Evolutionary conservation across 2,797 vertebrate species (phyloP), one percentile per base, ranked within the genome.

Genomic region (Lophius americanus): DNA sequence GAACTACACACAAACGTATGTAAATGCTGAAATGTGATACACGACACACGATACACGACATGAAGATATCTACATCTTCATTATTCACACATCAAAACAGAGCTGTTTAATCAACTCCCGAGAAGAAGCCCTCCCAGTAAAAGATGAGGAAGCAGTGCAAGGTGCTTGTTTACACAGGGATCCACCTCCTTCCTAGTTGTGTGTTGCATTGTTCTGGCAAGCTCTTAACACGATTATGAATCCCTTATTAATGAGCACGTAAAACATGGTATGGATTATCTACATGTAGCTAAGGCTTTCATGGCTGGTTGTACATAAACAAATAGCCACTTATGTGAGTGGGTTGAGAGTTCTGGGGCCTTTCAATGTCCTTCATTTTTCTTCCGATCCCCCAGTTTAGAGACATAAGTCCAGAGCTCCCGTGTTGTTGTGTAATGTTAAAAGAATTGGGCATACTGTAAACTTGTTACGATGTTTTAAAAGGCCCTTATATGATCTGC

Each of bases 401-500:
- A 75, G 69, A 59, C 73, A 74, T 41, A 13, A 50, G 36, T 61
- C 77, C 80, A 78, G 68, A 36, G 58, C 71, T 78, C 79, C 73
- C 73, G 68, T 67, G 61, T 78, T 23, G 23, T 23, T 23, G 23
- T 64, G 48, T 64, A 85, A 90, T 85, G 76, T 88, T 85, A 85
- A 90, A 90, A 85, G 68, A 88, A 88, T 88, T 81, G 85, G 79
- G 73, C 79, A 82, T 67, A 75, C 81, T 82, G 81, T 89, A 89
- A 89, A 92, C 84, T 83, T 85, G 83, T 87, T 88, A 74, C 68
- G 74, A 81, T 51, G 61, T 82, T 89, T 88, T 87, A 76, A 90
- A 90, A 87, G 69, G 70, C 39, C 73, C 78, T 51, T 58, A 33
- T 0, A 46, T 58, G 70, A 61, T 59, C 5, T 23, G 54, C 39